Conservation (phyloP, 2,797 vertebrate species). For the Esox masquinongy region DNA sequence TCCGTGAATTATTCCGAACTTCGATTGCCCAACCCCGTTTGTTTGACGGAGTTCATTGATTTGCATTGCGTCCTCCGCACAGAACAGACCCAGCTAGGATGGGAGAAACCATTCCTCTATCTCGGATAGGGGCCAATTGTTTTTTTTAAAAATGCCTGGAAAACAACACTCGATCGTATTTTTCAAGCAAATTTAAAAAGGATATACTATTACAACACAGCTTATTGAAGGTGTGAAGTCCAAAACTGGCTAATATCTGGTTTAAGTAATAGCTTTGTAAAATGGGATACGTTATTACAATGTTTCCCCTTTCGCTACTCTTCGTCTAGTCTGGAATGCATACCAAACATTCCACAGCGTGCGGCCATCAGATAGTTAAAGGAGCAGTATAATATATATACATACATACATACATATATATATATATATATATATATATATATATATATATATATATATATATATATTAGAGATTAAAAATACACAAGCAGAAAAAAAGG, state of each 20-base stretch:
- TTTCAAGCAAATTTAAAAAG: neutral
- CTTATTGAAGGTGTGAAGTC: accelerated
- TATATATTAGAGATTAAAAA: no score
- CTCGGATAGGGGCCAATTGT: slow-evolving; percentile 36
- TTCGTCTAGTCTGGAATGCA: slow-evolving; percentile 58
- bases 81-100: slow-evolving; percentile 65
- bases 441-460: slow-evolving; percentile 26
- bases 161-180: accelerated
- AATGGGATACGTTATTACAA: accelerated
- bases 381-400: slow-evolving; percentile 31
- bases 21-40: slow-evolving; percentile 63
- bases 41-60: slow-evolving; percentile 80
- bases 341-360: slow-evolving; percentile 75
- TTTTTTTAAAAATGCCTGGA: neutral
- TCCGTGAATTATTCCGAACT: slow-evolving; percentile 65
- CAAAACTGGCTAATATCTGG: accelerated
- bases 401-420: neutral
- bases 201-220: accelerated
- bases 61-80: slow-evolving; percentile 66
- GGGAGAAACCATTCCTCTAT: slow-evolving; percentile 65
- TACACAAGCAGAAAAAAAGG: neutral
- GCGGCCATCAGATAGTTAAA: slow-evolving; percentile 48
- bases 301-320: slow-evolving; percentile 21
- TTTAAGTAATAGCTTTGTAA: neutral
- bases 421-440: no score